Evolutionary conservation across 1,140 invertebrate species (phyloP).

Genomic region (Diplogasteroides magnus): DNA sequence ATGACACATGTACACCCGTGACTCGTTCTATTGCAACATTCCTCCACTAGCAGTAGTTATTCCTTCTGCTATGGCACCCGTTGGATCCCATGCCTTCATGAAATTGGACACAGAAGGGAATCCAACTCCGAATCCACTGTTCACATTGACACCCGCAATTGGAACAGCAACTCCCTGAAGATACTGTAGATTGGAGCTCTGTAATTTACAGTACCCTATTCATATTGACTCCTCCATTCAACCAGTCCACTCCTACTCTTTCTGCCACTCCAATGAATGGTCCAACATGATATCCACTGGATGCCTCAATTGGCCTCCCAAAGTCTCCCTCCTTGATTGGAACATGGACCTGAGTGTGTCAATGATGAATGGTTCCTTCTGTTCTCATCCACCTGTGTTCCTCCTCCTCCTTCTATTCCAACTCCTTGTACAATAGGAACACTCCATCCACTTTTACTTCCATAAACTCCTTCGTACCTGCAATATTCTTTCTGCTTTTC

Average conservation of each 20-base stretch:
- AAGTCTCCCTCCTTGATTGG: slow-evolving; percentile 39
- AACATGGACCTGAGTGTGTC: slow-evolving; percentile 23
- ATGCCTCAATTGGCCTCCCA: slow-evolving; percentile 33
- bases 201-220: slow-evolving; percentile 14
- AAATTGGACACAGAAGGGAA: slow-evolving; percentile 34
- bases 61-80: too few species aligned
- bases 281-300: slow-evolving; percentile 39
- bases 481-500: too few species aligned
- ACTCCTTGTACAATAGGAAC: slow-evolving; percentile 34
- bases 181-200: not conserved
- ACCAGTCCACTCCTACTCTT: slow-evolving; percentile 38
- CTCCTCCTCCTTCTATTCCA: slow-evolving; percentile 36
- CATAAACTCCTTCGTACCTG: slow-evolving; percentile 26
- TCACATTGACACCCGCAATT: slow-evolving; percentile 34
- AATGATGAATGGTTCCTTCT: slow-evolving; percentile 5
- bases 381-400: slow-evolving; percentile 15
- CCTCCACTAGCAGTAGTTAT: too few species aligned
- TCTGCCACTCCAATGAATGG: slow-evolving; percentile 37
- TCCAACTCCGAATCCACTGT: slow-evolving; percentile 28
- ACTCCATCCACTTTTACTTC: slow-evolving; percentile 38
- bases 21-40: too few species aligned
- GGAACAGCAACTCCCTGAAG: slow-evolving; percentile 33
- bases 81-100: slow-evolving; percentile 29
- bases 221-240: slow-evolving; percentile 33
- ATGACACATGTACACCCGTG: too few species aligned